phyloP scores from a whole-genome alignment of 2,888 invertebrate species.

The Diabrotica balteata region DNA sequence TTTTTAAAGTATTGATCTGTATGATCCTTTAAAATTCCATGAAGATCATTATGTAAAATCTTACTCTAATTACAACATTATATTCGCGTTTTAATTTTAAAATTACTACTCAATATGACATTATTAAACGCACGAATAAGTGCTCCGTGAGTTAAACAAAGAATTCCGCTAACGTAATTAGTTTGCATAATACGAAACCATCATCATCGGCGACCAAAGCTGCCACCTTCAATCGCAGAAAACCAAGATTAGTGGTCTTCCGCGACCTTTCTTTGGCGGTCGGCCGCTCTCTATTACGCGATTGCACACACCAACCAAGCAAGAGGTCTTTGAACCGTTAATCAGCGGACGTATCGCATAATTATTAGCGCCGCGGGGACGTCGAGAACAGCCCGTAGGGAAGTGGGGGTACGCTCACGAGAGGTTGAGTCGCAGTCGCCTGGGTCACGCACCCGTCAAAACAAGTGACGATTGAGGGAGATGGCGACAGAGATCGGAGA shows the following conservation, averaged over 20 bases:
- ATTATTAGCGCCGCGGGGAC: conserved; percentile 41
- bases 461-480: conserved; percentile 27
- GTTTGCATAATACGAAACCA: too few relatives aligned
- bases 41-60: too few relatives aligned
- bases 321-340: conserved; percentile 46
- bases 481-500: conserved; percentile 3
- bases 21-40: too few relatives aligned
- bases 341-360: conserved; percentile 47
- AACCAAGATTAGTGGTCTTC: neutral
- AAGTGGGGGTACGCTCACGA: neutral
- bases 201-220: too few relatives aligned
- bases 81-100: too few relatives aligned
- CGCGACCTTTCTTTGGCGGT: neutral
- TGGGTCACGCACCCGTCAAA: conserved; percentile 46
- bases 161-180: too few relatives aligned
- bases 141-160: too few relatives aligned
- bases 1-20: too few relatives aligned
- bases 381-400: conserved; percentile 12
- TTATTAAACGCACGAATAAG: too few relatives aligned
- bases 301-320: conserved; percentile 8
- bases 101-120: too few relatives aligned
- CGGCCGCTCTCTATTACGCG: neutral
- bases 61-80: too few relatives aligned
- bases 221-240: neutral
- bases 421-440: conserved; percentile 35